Evolutionary conservation across 1,140 invertebrate species (phyloP).

Genomic region (Papilio dardanus): DNA sequence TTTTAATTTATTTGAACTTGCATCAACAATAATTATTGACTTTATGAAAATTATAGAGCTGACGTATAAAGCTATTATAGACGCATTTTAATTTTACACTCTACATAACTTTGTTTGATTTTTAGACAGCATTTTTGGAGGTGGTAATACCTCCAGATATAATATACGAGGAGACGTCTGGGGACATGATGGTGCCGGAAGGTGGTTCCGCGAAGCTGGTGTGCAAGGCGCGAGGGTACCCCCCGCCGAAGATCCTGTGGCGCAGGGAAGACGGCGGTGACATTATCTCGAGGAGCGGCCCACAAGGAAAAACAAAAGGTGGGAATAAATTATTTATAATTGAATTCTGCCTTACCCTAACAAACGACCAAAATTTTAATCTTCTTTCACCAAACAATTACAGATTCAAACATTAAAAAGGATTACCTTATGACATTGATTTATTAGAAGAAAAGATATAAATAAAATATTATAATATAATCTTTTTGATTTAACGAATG

Average conservation of each 20-base stretch:
- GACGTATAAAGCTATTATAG: neutral
- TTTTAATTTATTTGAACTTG: neutral
- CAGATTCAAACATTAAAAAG: slow-evolving; percentile 37
- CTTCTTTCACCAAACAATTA: slow-evolving; percentile 39
- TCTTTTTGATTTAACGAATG: neutral
- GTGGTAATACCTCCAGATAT: slow-evolving; percentile 96
- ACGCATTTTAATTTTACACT: slow-evolving; percentile 38
- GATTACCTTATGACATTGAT: slow-evolving; percentile 6
- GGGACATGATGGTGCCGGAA: slow-evolving; percentile 95
- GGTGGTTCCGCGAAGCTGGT: slow-evolving; percentile 93
- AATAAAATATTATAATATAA: neutral
- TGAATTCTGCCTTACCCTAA: slow-evolving; percentile 9
- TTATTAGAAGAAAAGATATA: neutral
- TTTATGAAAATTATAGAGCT: neutral
- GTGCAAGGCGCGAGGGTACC: slow-evolving; percentile 93
- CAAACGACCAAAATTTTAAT: slow-evolving; percentile 25
- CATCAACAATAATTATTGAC: neutral
- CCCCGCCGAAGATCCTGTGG: slow-evolving; percentile 93
- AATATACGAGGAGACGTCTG: slow-evolving; percentile 92
- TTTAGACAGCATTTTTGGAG: slow-evolving; percentile 93
- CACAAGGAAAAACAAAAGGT: slow-evolving; percentile 88
- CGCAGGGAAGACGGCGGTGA: slow-evolving; percentile 92
- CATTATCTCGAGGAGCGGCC: slow-evolving; percentile 88
- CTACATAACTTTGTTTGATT: slow-evolving; percentile 34
- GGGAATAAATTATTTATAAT: slow-evolving; percentile 45